Evolutionary conservation across 2,888 invertebrate genomes (phyloP).

Genomic region (Ectemnius cavifrons): DNA sequence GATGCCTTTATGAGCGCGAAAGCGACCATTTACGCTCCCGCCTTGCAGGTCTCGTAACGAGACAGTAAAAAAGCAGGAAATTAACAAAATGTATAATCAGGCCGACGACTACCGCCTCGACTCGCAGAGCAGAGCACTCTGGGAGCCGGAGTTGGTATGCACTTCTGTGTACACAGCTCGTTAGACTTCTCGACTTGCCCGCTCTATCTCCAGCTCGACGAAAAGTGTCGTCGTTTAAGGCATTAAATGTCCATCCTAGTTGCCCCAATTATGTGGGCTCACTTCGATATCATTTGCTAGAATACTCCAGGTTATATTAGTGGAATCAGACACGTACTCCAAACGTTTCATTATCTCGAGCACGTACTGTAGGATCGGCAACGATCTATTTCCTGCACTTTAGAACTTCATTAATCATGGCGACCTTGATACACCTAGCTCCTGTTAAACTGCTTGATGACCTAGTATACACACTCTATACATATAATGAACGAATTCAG

Average conservation of each 20-base stretch:
- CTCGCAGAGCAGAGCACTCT: too few relatives aligned
- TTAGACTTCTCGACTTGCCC: background rate
- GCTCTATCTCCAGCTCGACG: background rate
- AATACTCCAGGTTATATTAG: background rate
- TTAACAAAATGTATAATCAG: conserved; percentile 1
- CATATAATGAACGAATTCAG: too few relatives aligned
- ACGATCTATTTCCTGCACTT: background rate
- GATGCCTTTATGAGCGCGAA: conserved; percentile 14
- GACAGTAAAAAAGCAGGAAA: background rate
- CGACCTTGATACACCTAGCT: background rate
- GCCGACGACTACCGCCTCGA: background rate
- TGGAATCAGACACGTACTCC: background rate
- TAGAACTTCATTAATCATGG: background rate
- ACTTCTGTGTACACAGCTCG: too few relatives aligned
- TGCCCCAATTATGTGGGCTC: background rate
- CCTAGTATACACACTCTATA: too few relatives aligned
- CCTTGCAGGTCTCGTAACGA: background rate
- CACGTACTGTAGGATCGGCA: background rate
- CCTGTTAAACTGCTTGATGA: too few relatives aligned
- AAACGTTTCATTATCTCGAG: background rate
- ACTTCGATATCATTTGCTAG: background rate
- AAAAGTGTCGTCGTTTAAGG: conserved; percentile 1
- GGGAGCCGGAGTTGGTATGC: too few relatives aligned
- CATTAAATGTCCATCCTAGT: background rate
- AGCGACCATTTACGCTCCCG: conserved; percentile 20